Evolutionary conservation across 1,140 invertebrate species (phyloP), one percentile per base, ranked within the genome.

Genomic region (Rhizoglyphus robini): DNA sequence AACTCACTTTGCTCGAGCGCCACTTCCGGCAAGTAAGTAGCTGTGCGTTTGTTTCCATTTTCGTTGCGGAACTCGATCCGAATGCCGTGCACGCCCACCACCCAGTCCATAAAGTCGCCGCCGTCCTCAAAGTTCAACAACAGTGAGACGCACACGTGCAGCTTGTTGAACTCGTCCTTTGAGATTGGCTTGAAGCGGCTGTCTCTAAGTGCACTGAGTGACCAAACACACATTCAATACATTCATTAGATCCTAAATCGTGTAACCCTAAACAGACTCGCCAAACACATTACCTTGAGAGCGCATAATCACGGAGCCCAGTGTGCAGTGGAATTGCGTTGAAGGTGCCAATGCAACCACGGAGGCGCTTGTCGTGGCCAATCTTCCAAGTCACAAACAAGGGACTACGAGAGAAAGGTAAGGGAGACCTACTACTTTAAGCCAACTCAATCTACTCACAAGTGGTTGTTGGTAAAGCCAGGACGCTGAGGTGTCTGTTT

Each of bases 371-470:
- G 73, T 96, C 94, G 74, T 88, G 88, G 20, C 95, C 94, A 74
- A 91, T 91, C 75, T 90, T 90, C 95, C 95, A 99, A 65, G 95
- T 97, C 31, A 99, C 95, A 83, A 99, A 99, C 72, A 99, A 80
- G 58, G 94, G 95, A 78, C 93, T 96, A 46, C 3, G 2, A 51
- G 29, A 51, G 29, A 23, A 29, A 54, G 23, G 8, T 54, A 54
- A 63, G 47, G 25, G 4, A 54, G n/a, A 18, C 25, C 3, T 51
- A 11, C n/a, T n/a, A n/a, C n/a, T 41, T 41, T 18, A 41, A 41
- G 8, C 18, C 36, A 41, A 41, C 18, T 41, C 36, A 41, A 41
- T 41, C 8, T 41, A 41, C 88, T 90, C 83, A 96, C 92, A 87
- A 96, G 72, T 89, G 83, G 74, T 96, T 91, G 76, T 95, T 95